Evolutionary conservation across 1,140 invertebrate genomes (phyloP).

Genomic region (Drosophila micromelanica): DNA sequence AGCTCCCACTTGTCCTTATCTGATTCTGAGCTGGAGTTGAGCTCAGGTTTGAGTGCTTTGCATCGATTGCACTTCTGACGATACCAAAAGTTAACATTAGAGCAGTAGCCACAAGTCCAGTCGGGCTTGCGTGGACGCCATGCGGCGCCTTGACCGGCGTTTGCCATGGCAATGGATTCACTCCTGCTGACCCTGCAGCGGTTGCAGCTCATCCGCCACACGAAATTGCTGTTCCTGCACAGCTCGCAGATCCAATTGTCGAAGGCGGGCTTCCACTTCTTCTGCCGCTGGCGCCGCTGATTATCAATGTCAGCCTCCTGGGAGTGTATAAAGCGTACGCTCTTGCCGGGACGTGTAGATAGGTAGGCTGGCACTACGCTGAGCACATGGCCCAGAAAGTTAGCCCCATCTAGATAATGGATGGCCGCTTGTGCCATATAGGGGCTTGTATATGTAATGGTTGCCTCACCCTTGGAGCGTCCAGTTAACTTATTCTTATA

Average conservation of each 20-base stretch:
- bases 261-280: conserved; percentile 63
- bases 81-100: conserved; percentile 68
- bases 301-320: conserved; percentile 31
- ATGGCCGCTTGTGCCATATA: conserved; percentile 60
- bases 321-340: conserved; percentile 56
- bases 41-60: conserved; percentile 32
- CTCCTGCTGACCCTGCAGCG: conserved; percentile 48
- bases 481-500: conserved; percentile 70
- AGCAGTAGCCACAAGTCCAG: conserved; percentile 56
- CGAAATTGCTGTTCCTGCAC: conserved; percentile 69
- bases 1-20: conserved; percentile 59
- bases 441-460: conserved; percentile 57
- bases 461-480: conserved; percentile 65
- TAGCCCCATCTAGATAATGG: conserved; percentile 37
- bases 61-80: conserved; percentile 66
- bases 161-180: neutral
- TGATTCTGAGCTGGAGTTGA: conserved; percentile 19
- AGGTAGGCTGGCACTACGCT: conserved; percentile 64
- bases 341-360: conserved; percentile 44
- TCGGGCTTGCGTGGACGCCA: conserved; percentile 41
- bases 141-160: neutral
- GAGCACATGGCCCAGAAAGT: conserved; percentile 52
- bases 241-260: conserved; percentile 64
- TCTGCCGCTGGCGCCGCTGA: conserved; percentile 43
- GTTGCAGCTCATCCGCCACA: conserved; percentile 64